These are phyloP conservation scores for Acrocephalus arundinaceus DNA, from an alignment of 2,113 vertebrate species.

Conservation along the genomic window DNA sequence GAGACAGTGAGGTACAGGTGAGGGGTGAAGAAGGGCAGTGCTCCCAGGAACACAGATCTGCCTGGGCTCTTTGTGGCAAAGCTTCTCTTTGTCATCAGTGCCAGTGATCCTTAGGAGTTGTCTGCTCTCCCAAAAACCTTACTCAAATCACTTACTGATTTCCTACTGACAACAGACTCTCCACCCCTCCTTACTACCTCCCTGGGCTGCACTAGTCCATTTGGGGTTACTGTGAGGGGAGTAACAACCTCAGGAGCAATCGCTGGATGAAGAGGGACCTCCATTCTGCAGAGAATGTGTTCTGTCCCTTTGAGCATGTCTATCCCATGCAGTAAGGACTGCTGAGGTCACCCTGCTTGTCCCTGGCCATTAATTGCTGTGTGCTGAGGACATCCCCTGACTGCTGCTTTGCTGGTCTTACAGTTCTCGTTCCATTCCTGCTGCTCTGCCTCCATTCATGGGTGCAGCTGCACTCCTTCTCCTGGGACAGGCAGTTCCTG, in stretches of 20 bases:
- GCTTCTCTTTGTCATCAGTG: background rate
- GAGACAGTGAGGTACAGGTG: background rate
- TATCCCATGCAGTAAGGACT: background rate
- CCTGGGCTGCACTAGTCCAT: background rate
- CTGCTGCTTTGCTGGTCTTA: background rate
- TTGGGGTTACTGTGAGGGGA: background rate
- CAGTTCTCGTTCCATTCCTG: background rate
- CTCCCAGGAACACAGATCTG: background rate
- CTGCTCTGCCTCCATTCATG: background rate
- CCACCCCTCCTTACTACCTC: background rate
- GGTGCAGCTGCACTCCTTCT: background rate
- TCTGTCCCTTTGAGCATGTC: background rate
- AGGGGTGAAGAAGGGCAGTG: background rate
- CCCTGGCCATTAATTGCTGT: background rate
- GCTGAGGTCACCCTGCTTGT: fast-evolving
- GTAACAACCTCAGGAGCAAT: background rate
- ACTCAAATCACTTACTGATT: background rate
- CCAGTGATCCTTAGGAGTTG: background rate
- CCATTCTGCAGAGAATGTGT: background rate
- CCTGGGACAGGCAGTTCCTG: fast-evolving
- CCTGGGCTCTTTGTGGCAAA: background rate
- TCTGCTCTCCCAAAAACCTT: background rate
- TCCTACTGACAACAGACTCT: background rate
- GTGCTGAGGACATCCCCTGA: background rate
- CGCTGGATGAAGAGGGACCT: background rate